Percentiles rank a stretch among this genome's conserved stretches.
These are phyloP conservation scores for Hoplias malabaricus DNA, from an alignment of 2,113 vertebrate species.

Conservation along the genomic window DNA sequence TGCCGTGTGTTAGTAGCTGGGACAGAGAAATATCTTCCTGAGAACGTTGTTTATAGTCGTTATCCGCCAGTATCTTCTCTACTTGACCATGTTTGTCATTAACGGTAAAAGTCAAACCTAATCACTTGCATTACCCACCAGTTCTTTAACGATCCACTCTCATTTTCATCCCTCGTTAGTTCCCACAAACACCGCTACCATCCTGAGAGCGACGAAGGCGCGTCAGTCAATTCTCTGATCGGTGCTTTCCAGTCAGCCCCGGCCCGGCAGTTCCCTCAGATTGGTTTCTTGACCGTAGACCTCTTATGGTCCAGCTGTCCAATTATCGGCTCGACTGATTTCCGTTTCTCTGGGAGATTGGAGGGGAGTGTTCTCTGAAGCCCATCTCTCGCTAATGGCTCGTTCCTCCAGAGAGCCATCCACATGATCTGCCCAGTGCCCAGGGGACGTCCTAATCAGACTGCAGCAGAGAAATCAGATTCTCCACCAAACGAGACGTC, in stretches of 20 bases:
- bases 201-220: background rate
- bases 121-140: background rate
- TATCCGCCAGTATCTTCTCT: too few species aligned
- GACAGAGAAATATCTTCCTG: too few species aligned
- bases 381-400: slow-evolving; percentile 13
- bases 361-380: background rate
- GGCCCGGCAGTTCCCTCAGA: background rate
- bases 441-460: slow-evolving; percentile 1
- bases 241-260: background rate
- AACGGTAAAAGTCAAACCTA: background rate
- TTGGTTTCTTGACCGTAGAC: slow-evolving; percentile 1
- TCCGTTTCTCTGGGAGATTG: background rate
- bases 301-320: slow-evolving; percentile 6
- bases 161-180: background rate
- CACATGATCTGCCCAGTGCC: background rate
- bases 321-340: slow-evolving; percentile 22
- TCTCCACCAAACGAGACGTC: background rate
- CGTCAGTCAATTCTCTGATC: background rate
- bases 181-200: background rate
- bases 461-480: slow-evolving; percentile 6
- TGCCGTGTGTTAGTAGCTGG: too few species aligned
- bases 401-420: background rate
- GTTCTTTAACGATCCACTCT: background rate
- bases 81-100: background rate
- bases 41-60: too few species aligned